A percentile compares a stretch with the other conserved stretches of the same genome.
Evolutionary conservation across 2,113 vertebrate genomes (phyloP).

Genomic region (Motacilla alba): DNA sequence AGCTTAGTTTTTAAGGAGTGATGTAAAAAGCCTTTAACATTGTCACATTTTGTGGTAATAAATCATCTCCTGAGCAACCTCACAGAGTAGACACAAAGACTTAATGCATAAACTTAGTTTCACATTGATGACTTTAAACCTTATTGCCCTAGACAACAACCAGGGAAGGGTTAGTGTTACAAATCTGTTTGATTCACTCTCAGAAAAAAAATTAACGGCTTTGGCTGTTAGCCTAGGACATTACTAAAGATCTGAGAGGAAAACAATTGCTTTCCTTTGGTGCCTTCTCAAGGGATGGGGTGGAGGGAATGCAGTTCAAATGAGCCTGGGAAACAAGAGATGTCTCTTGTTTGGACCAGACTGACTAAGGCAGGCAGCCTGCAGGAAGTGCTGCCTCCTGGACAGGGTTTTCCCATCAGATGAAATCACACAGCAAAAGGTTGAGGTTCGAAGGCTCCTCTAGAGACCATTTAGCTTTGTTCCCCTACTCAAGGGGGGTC

Average conservation of each 20-base stretch:
- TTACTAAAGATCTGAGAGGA: background rate
- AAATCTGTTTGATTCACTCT: background rate
- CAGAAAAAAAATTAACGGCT: background rate
- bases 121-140: background rate
- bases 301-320: background rate
- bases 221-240: background rate
- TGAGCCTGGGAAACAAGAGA: background rate
- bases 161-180: background rate
- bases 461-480: background rate
- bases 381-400: accelerated
- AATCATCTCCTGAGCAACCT: background rate
- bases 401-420: background rate
- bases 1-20: background rate
- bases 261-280: background rate
- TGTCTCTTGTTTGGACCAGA: background rate
- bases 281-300: background rate
- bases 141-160: background rate
- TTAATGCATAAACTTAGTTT: background rate
- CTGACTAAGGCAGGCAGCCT: background rate
- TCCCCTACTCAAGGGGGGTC: background rate
- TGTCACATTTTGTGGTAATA: background rate
- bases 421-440: background rate
- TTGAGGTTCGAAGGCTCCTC: background rate
- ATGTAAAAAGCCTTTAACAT: background rate
- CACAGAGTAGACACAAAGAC: background rate